Base-by-base conservation (phyloP, 1,140 invertebrate genomes). In the Asbolus verrucosus region DNA sequence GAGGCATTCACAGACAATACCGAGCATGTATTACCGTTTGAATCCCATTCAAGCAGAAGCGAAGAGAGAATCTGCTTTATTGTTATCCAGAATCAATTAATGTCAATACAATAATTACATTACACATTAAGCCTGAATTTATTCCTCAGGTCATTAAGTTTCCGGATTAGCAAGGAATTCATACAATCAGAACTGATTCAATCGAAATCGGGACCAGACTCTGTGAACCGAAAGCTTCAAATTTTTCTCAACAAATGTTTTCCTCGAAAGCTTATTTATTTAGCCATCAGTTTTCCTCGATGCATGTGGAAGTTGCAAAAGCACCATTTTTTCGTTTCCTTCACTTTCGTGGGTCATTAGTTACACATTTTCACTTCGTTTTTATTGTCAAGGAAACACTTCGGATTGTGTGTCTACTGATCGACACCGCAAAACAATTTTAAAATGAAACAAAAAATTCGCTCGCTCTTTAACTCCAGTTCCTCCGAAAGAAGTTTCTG, bases 321-420 rank as follows among this genome's bases (percentile, higher is more conserved):
- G 41, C 41, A 16, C 41, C 14, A 27, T 15, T 46, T 46, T 46
- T 19, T 46, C 41, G n/a, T 8, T 9, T 19, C 41, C 41, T 46
- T 46, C 41, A 46, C 41, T 46, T 46, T 46, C 41, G 15, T 46
- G 41, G 41, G 41, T 46, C 41, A 46, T 46, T 46, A 46, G 41
- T 46, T 16, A 46, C 41, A 46, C 16, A 27, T 27, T 27, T 27
- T 27, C 24, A 27, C 24, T 46, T 46, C 41, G 15, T 15, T 19
- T 46, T 46, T 46, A 46, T 46, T 46, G 41, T 46, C 41, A 14
- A 46, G 41, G 41, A 16, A 46, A n/a, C 24, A 27, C 24, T 27
- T 27, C 24, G 24, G 8, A 27, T 8, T 27, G 24, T 27, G 8
- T 27, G 24, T 46, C 18, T 15, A 15, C 2, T 39, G n/a, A n/a